These are phyloP conservation scores for Misgurnus anguillicaudatus DNA, from an alignment of 2,113 vertebrate genomes.

Conservation along the genomic window DNA sequence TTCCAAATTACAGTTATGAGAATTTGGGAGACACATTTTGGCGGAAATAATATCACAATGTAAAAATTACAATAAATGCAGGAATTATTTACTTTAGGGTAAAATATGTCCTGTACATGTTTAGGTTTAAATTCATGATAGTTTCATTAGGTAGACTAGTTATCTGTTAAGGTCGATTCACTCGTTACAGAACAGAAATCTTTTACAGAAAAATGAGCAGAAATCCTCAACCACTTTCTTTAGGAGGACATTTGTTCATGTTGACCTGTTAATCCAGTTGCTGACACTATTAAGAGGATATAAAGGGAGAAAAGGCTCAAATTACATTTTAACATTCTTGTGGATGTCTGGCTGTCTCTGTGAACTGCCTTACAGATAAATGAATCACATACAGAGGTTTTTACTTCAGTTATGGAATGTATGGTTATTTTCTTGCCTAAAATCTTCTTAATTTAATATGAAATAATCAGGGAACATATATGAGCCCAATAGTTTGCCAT, in stretches of 20 bases:
- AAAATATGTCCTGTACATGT: not conserved
- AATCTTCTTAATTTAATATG: not conserved
- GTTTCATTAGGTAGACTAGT: not conserved
- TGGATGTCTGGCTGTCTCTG: not conserved
- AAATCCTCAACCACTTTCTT: not conserved
- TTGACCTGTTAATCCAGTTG: not conserved
- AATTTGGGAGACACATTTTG: too few species aligned
- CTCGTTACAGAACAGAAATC: too few species aligned
- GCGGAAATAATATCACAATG: too few species aligned
- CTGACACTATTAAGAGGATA: not conserved
- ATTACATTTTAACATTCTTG: not conserved
- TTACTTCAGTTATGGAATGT: not conserved
- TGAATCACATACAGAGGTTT: not conserved
- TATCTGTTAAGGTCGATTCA: not conserved
- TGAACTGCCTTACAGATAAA: not conserved
- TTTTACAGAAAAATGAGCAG: not conserved
- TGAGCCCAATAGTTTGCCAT: not conserved
- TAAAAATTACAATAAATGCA: not conserved
- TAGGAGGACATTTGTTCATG: not conserved
- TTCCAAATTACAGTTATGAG: too few species aligned
- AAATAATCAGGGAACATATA: not conserved
- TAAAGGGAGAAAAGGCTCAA: slow-evolving; percentile 7
- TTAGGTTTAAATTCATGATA: too few species aligned
- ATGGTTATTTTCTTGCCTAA: not conserved
- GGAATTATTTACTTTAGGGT: not conserved